Base-by-base conservation (phyloP, 2,888 invertebrate species). In the Anodontia alba region DNA sequence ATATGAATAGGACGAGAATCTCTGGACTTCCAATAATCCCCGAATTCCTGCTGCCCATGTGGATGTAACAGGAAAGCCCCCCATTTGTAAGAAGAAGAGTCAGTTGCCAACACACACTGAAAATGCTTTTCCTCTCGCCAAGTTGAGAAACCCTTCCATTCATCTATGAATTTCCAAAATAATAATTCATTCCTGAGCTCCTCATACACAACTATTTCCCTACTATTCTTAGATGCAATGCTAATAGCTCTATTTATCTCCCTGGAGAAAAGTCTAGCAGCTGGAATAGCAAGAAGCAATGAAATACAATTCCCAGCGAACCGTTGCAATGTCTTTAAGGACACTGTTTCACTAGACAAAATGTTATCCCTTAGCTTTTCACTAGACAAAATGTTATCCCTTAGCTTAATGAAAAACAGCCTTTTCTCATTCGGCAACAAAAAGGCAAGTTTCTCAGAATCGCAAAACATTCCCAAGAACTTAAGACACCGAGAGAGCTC, bases 301-400 rank as follows among this genome's bases (percentile, higher is more conserved):
- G 81, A 76, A 15, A 73, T 71, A 31, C 81, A 81, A 26, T 81
- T 76, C 26, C 80, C 75, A 38, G 38, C 38, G 66, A 80, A 80
- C 23, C 80, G 43, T 42, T 80, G 80, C 42, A 80, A 49, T n/a
- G 71, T 75, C 33, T 71, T 73, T 17, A 76, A 29, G 49, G 42
- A 68, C 23, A 76, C 80, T 38, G 17, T 57, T n/a, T 38, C 5
- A 26, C 54, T 54, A 3, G 5, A 3, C 26, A 54, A 54, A 26
- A 54, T 54, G 26, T 26, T 26, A 7, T 54, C 54, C 15, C 54
- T 54, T 54, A 54, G 26, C 49, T 33, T 43, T n/a, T 33, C 20
- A 49, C 49, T 49, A 7, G 49, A 7, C n/a, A 49, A 49, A 49
- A 49, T 49, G 20, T 20, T 49, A n/a, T 49, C 49, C 49, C 49